Percentiles rank a stretch among this genome's conserved stretches.
These are phyloP conservation scores for Lagothrix lagotricha DNA, from an alignment of 2,797 vertebrate genomes.

Conservation along the genomic window DNA sequence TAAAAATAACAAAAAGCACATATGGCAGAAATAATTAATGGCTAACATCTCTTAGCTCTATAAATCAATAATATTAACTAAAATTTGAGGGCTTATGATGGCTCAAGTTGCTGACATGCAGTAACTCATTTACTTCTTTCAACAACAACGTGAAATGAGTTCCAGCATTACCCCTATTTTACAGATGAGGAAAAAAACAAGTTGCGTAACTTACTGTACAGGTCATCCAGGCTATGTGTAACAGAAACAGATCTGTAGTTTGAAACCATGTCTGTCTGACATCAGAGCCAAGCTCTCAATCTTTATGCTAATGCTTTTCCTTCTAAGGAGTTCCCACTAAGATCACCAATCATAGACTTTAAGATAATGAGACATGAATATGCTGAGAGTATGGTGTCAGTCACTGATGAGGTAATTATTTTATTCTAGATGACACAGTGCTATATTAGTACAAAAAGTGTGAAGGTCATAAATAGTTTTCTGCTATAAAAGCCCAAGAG, in stretches of 20 bases:
- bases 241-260: neutral
- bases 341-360: neutral
- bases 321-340: neutral
- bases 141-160: neutral
- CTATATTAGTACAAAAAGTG: neutral
- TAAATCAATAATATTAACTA: neutral
- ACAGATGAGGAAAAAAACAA: neutral
- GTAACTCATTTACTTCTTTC: neutral
- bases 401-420: neutral
- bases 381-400: neutral
- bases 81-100: neutral
- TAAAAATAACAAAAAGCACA: neutral
- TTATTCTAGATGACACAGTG: neutral
- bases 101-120: neutral
- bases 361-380: neutral
- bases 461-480: neutral
- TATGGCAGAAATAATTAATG: neutral
- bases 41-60: neutral
- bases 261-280: neutral
- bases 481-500: neutral
- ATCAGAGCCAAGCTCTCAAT: neutral
- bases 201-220: neutral
- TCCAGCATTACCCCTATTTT: neutral
- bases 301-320: neutral
- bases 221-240: neutral